phyloP scores from a whole-genome alignment of 1,140 invertebrate genomes.

The Macrotrachela quadricornifera region DNA sequence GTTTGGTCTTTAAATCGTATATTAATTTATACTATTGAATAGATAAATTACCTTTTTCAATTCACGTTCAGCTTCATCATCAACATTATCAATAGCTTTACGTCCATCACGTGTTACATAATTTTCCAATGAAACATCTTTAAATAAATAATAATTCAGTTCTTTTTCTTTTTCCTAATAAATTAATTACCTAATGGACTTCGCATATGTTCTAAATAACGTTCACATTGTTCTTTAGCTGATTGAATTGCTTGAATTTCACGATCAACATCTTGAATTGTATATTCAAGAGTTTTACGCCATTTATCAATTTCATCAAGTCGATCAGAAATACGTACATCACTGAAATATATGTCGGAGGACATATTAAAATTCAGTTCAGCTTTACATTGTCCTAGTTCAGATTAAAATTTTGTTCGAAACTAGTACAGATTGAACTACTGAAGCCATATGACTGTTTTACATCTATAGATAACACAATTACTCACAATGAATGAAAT shows the following conservation, averaged over 20 bases:
- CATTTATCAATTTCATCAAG: slow-evolving; percentile 9
- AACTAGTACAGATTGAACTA: too few species aligned
- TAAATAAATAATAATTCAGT: too few species aligned
- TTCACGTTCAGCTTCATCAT: slow-evolving; percentile 56
- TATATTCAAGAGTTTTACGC: slow-evolving; percentile 25
- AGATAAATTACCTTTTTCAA: slow-evolving; percentile 44
- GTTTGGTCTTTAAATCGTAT: too few species aligned
- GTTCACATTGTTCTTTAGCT: slow-evolving; percentile 40
- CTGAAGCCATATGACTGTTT: too few species aligned
- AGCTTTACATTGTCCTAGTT: too few species aligned
- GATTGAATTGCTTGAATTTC: slow-evolving; percentile 27
- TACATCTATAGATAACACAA: too few species aligned
- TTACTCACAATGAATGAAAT: too few species aligned
- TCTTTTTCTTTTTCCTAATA: too few species aligned
- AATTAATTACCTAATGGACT: slow-evolving; percentile 6
- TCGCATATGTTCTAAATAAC: slow-evolving; percentile 43
- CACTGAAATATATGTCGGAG: too few species aligned
- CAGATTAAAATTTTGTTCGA: too few species aligned
- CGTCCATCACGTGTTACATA: slow-evolving; percentile 54
- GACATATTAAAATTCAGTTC: too few species aligned
- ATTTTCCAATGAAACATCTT: slow-evolving; percentile 49
- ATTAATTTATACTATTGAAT: not conserved
- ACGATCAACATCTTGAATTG: slow-evolving; percentile 48
- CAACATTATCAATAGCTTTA: slow-evolving; percentile 51
- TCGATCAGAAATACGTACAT: slow-evolving; percentile 5